Evolutionary conservation across 2,797 vertebrate species (phyloP).

Genomic region (Tragopan temminckii): DNA sequence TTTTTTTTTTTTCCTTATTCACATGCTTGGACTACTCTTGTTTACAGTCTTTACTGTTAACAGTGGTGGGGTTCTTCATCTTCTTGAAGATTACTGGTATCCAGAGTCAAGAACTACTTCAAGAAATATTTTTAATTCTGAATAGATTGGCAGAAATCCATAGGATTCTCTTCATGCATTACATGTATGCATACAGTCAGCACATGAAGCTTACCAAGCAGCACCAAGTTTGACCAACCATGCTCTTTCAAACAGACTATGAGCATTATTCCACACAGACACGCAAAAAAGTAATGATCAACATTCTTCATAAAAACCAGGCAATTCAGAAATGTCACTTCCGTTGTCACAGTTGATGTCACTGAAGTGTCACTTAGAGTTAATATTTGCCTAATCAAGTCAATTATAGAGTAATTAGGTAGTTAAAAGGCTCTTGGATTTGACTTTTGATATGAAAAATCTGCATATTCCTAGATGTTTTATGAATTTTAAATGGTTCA

Average conservation of each 20-base stretch:
- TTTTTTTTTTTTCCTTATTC: background rate
- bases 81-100: background rate
- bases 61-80: background rate
- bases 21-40: rapidly evolving
- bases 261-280: background rate
- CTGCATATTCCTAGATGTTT: constrained; percentile 42
- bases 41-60: background rate
- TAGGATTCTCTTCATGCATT: background rate
- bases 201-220: background rate
- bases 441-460: constrained; percentile 80
- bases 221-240: background rate
- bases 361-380: constrained; percentile 68
- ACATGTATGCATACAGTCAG: background rate
- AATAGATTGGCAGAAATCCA: background rate
- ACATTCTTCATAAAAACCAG: constrained; percentile 78
- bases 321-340: constrained; percentile 74
- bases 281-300: constrained; percentile 53
- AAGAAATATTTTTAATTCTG: background rate
- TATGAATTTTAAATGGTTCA: constrained; percentile 39
- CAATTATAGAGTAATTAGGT: constrained; percentile 77
- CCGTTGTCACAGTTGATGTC: constrained; percentile 74
- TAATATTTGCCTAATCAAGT: constrained; percentile 80
- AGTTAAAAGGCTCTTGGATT: constrained; percentile 68
- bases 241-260: background rate
- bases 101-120: background rate